A percentile compares a stretch with the other conserved stretches of the same genome.
These are phyloP conservation scores for Drosophila setosimentum DNA, from an alignment of 2,888 invertebrate species.

Conservation along the genomic window DNA sequence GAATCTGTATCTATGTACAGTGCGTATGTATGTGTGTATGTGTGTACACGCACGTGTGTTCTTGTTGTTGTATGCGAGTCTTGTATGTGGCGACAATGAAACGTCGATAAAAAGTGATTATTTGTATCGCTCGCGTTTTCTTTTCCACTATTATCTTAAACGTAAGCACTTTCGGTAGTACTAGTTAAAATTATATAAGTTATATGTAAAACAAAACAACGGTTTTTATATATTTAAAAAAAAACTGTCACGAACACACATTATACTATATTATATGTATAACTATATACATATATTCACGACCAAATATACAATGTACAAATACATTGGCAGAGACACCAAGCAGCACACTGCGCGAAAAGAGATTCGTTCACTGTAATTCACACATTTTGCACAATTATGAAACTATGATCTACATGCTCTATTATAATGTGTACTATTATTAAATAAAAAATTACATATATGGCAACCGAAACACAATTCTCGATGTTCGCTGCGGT, in stretches of 20 bases:
- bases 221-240: conserved; percentile 31
- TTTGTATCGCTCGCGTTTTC: conserved; percentile 7
- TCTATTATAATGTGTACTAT: conserved; percentile 47
- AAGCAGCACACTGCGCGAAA: conserved; percentile 61
- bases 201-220: conserved; percentile 20
- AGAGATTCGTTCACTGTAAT: conserved; percentile 40
- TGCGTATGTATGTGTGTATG: conserved; percentile 22
- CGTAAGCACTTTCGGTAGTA: conserved; percentile 36
- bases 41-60: conserved; percentile 49
- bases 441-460: conserved; percentile 58
- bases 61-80: conserved; percentile 30
- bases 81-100: conserved; percentile 50
- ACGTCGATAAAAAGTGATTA: conserved; percentile 53
- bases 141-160: conserved; percentile 16
- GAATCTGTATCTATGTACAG: conserved; percentile 12
- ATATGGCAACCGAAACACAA: conserved; percentile 52
- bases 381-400: conserved; percentile 34
- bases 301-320: conserved; percentile 29
- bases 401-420: conserved; percentile 37
- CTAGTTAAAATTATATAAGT: conserved; percentile 30
- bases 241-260: conserved; percentile 51
- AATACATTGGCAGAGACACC: conserved; percentile 34
- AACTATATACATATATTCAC: conserved; percentile 24
- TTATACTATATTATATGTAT: conserved; percentile 40
- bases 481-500: conserved; percentile 45